These are phyloP conservation scores for Exocentrus adspersus DNA, from an alignment of 2,888 invertebrate species.

Conservation along the genomic window DNA sequence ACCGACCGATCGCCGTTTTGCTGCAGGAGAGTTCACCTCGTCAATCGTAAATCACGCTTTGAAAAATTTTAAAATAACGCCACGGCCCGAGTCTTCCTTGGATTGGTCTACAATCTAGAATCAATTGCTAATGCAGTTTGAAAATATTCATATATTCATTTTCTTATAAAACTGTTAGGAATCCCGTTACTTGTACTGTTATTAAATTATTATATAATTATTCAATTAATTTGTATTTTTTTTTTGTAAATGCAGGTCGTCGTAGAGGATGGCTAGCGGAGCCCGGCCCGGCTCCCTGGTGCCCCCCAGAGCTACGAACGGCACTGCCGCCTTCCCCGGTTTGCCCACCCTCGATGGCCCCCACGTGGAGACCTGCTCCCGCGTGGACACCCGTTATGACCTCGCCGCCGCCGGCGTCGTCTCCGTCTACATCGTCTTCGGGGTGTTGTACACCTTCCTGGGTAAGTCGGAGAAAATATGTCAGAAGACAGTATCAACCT, in stretches of 20 bases:
- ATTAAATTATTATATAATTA: not conserved
- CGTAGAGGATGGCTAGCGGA: slow-evolving; percentile 61
- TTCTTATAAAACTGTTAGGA: not conserved
- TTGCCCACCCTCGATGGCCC: slow-evolving; percentile 57
- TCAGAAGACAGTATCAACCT: too few relatives aligned
- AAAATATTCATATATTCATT: too few relatives aligned
- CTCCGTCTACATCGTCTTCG: slow-evolving; percentile 80
- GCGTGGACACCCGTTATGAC: slow-evolving; percentile 73
- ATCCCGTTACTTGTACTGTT: not conserved
- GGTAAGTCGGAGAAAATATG: slow-evolving; percentile 72
- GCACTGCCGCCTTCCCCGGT: slow-evolving; percentile 57
- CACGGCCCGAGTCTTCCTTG: too few relatives aligned
- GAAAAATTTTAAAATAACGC: too few relatives aligned
- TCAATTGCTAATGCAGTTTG: too few relatives aligned
- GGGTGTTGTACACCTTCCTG: slow-evolving; percentile 84
- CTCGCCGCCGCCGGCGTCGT: slow-evolving; percentile 73
- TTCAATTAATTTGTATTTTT: not conserved
- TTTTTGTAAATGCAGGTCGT: slow-evolving; percentile 28
- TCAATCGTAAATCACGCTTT: too few relatives aligned
- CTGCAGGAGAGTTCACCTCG: too few relatives aligned
- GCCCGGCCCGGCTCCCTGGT: slow-evolving; percentile 70
- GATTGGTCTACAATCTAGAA: too few relatives aligned
- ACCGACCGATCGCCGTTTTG: too few relatives aligned
- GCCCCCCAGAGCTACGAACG: slow-evolving; percentile 63
- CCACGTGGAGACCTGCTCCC: slow-evolving; percentile 66